Evolutionary conservation across 2,113 vertebrate species (phyloP), one percentile per base, ranked within the genome.

Genomic region (Chaenogobius annularis): DNA sequence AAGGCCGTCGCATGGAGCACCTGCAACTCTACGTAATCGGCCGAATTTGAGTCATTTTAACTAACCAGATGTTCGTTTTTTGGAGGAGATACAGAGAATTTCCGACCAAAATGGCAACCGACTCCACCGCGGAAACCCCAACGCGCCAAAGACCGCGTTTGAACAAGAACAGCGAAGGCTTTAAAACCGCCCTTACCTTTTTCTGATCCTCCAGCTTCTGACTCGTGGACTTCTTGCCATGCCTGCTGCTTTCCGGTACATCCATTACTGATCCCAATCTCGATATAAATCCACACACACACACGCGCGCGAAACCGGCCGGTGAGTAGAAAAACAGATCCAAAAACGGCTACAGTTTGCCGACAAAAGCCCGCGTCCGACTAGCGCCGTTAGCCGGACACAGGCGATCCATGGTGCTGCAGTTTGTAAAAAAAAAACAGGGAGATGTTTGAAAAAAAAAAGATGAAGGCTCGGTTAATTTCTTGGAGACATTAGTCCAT

Each of bases 181-280:
- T 54, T 50, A 31, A 75, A 65, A 52, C 15, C 10, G 19, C n/a
- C 56, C 88, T 92, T 96, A 98, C 98, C 96, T 98, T 98, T 78
- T 99, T 99, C 87, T 99, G 98, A 90, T 98, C 98, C 93, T 99
- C 98, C 85, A 98, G 92, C 82, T 99, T 99, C 85, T 99, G 98
- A 94, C 95, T 96, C 80, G 96, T 90, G 70, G 96, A 94, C 94
- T 97, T 98, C 92, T 95, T 98, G 92, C 94, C 95, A 96, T 97
- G 96, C 90, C 94, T 98, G 91, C 84, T 94, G 90, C 94, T 94
- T 87, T 98, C 97, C 81, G 96, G 94, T 95, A 95, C 94, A 95
- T 99, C 98, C 98, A 99, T 99, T 91, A 92, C 87, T 89, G 90
- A 85, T 89, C 78, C 89, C 89, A 94, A 89, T 20, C 55, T 81